These are phyloP conservation scores for Lepisosteus osseus DNA, from an alignment of 2,113 vertebrate genomes.

Conservation along the genomic window DNA sequence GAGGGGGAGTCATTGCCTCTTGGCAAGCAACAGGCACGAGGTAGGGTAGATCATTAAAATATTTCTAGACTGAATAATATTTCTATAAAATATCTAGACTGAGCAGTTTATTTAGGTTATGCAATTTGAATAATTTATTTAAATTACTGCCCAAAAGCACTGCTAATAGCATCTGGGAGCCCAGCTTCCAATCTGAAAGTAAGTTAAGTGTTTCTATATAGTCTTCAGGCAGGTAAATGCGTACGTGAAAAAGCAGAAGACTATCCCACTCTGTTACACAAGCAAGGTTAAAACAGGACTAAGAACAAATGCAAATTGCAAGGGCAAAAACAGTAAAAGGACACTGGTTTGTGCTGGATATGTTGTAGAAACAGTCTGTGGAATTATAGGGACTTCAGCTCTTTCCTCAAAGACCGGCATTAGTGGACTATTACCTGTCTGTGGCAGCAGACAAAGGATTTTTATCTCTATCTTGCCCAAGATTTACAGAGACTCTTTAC, in stretches of 20 bases:
- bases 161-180: conserved; percentile 64
- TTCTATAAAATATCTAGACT: no score
- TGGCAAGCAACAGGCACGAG: no score
- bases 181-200: conserved; percentile 66
- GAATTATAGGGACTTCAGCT: no score
- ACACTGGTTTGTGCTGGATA: no score
- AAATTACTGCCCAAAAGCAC: conserved; percentile 41
- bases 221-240: conserved; percentile 66
- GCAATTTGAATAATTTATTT: conserved; percentile 12
- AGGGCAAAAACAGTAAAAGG: no score
- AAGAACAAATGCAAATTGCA: conserved; percentile 66
- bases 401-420: no score
- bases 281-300: conserved; percentile 51
- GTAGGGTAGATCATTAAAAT: no score
- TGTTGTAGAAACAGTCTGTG: no score
- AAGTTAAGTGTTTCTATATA: conserved; percentile 57
- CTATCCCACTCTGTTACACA: conserved; percentile 54
- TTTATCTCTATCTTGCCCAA: background rate
- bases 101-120: no score
- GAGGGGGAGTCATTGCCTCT: no score
- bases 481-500: background rate
- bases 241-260: conserved; percentile 66
- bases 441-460: background rate
- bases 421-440: no score
- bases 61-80: no score